Evolutionary conservation across 2,113 vertebrate species (phyloP).

Genomic region (Panthera leo): DNA sequence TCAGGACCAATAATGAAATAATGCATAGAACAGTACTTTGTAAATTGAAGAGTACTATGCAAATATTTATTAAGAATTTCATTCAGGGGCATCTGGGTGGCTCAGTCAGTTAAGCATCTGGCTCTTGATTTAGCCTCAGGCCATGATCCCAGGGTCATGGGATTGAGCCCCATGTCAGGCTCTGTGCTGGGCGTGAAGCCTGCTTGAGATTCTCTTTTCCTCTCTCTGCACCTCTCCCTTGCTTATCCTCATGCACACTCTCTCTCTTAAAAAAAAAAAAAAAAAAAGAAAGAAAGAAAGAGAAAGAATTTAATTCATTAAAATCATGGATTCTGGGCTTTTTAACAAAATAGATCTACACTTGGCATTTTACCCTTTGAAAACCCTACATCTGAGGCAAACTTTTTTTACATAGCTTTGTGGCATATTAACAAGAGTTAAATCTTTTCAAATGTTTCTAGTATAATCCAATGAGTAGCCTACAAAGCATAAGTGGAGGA

Average conservation of each 20-base stretch:
- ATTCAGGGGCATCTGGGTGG: not conserved
- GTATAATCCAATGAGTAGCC: not conserved
- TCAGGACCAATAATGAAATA: not conserved
- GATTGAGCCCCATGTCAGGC: too few relatives aligned
- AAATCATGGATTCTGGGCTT: not conserved
- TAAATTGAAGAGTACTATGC: not conserved
- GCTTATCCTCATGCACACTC: too few relatives aligned
- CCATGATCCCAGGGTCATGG: too few relatives aligned
- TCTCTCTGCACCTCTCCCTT: too few relatives aligned
- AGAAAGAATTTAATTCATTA: not conserved
- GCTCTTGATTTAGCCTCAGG: too few relatives aligned
- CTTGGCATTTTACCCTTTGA: slow-evolving; percentile 34
- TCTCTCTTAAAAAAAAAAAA: too few relatives aligned
- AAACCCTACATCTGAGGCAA: slow-evolving; percentile 1
- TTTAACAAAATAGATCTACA: slow-evolving; percentile 17
- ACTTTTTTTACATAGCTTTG: slow-evolving; percentile 18
- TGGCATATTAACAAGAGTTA: not conserved
- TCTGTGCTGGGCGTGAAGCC: too few relatives aligned
- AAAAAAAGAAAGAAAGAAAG: too few relatives aligned
- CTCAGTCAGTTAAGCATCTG: too few relatives aligned
- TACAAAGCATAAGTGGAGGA: not conserved
- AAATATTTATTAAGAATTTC: not conserved
- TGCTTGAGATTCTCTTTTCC: too few relatives aligned
- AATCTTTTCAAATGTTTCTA: slow-evolving; percentile 9
- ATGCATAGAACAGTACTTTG: not conserved